Evolutionary conservation across 2,797 vertebrate genomes (phyloP).

Genomic region (Uromys caudimaculatus): DNA sequence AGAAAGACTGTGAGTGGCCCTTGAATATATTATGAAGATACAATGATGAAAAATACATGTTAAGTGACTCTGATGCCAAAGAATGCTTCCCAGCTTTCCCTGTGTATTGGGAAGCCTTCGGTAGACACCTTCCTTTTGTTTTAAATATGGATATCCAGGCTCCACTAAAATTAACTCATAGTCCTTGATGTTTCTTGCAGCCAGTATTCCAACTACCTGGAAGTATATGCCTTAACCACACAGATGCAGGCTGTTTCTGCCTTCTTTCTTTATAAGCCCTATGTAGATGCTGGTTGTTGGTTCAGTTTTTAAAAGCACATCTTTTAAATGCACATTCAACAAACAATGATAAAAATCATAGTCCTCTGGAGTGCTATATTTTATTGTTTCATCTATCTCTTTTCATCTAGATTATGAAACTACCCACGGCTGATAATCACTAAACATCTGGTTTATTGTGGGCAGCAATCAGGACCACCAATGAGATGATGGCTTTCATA

Average conservation of each 20-base stretch:
- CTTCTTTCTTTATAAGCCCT: neutral
- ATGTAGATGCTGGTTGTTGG: neutral
- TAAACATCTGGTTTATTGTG: neutral
- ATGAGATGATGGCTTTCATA: neutral
- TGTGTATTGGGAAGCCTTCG: neutral
- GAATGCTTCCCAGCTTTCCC: neutral
- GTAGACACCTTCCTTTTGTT: neutral
- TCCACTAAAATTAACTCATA: neutral
- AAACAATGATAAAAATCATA: neutral
- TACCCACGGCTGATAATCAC: neutral
- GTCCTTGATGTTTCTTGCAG: neutral
- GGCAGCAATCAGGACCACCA: neutral
- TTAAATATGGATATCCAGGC: neutral
- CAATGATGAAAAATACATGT: neutral
- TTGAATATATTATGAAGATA: neutral
- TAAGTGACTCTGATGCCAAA: neutral
- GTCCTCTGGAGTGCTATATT: neutral
- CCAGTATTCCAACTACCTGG: neutral
- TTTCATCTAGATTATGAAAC: neutral
- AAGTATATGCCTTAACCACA: neutral
- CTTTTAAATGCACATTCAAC: neutral
- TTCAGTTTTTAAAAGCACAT: neutral
- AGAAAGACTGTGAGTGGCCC: neutral
- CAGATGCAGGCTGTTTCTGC: neutral
- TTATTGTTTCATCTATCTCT: slow-evolving; percentile 29